A percentile compares a stretch with the other conserved stretches of the same genome.
Evolutionary conservation across 2,797 vertebrate genomes (phyloP).

Genomic region (Tamandua tetradactyla): DNA sequence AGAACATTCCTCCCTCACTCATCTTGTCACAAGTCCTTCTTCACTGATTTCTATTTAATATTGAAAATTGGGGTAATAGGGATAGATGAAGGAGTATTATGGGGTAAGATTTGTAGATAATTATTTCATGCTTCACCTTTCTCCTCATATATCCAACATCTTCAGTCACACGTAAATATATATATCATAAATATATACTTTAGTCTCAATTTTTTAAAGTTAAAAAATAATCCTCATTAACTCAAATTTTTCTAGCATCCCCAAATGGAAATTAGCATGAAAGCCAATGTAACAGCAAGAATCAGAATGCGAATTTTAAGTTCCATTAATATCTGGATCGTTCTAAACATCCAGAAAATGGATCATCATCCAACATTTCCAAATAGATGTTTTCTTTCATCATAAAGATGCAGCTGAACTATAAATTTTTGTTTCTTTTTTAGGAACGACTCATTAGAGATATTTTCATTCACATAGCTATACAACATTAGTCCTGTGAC

Average conservation of each 20-base stretch:
- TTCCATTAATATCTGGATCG: neutral
- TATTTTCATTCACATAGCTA: neutral
- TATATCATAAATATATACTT: too few relatives aligned
- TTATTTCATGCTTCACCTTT: neutral
- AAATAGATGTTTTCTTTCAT: neutral
- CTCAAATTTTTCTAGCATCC: neutral
- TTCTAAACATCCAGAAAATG: neutral
- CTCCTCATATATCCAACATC: neutral
- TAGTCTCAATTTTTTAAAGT: neutral
- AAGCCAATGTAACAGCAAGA: neutral
- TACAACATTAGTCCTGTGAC: neutral
- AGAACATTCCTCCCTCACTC: neutral
- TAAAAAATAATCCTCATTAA: conserved; percentile 13
- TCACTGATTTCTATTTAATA: neutral
- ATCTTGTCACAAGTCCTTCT: neutral
- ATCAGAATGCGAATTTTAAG: neutral
- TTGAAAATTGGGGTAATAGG: neutral
- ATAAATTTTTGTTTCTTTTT: neutral
- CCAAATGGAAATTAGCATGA: conserved; percentile 26
- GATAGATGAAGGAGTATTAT: neutral
- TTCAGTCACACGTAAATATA: neutral
- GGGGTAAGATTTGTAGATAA: neutral
- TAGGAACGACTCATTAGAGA: neutral
- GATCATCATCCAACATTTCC: neutral
- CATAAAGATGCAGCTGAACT: neutral